These are phyloP conservation scores for Melieria crassipennis DNA, from an alignment of 2,888 invertebrate genomes.

Conservation along the genomic window DNA sequence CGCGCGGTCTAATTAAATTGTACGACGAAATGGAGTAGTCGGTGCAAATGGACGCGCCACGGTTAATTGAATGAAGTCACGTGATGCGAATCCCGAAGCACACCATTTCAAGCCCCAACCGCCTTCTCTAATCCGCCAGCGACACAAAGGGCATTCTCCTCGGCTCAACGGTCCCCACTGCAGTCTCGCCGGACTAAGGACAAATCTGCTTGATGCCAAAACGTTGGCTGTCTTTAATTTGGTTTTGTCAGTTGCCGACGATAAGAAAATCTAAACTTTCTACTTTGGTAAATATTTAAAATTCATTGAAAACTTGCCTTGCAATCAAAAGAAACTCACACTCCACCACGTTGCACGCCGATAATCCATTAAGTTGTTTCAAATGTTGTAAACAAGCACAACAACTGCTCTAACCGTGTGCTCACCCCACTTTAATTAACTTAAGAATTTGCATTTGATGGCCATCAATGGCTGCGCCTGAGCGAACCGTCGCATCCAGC, in stretches of 20 bases:
- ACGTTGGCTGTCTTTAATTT: constrained; percentile 28
- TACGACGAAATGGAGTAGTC: constrained; percentile 38
- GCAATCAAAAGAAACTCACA: constrained; percentile 37
- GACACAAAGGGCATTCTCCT: neutral
- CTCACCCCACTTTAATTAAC: constrained; percentile 40
- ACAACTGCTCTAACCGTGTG: neutral
- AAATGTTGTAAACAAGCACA: neutral
- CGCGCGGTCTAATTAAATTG: constrained; percentile 55
- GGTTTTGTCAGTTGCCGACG: constrained; percentile 19
- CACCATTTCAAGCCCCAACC: too few species aligned
- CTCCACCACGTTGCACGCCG: neutral
- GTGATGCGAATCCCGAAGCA: constrained; percentile 59
- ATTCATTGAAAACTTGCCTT: constrained; percentile 33
- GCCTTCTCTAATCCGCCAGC: too few species aligned
- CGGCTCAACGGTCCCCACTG: neutral
- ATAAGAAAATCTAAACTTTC: neutral
- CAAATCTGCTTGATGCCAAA: neutral
- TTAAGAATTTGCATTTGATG: constrained; percentile 37
- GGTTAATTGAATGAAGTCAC: constrained; percentile 64
- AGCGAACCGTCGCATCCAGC: neutral
- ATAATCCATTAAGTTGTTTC: constrained; percentile 37
- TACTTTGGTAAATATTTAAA: constrained; percentile 13
- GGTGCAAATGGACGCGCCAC: constrained; percentile 39
- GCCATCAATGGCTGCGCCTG: too few species aligned
- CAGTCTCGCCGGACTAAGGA: neutral